Conservation (phyloP, 2,113 vertebrate species). For the Cynocephalus volans region DNA sequence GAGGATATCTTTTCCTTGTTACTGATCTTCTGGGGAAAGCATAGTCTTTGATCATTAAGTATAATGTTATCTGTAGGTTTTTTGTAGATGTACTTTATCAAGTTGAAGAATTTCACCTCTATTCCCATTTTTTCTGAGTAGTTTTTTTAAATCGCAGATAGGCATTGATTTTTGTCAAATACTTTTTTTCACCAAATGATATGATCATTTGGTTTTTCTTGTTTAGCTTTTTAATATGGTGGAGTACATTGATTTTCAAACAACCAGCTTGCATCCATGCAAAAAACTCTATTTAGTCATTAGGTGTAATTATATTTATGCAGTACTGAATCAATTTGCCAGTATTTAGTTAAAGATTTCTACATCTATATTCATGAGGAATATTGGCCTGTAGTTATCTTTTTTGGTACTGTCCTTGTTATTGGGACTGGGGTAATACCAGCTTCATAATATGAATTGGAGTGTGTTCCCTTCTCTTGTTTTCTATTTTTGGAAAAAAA, state of each 20-base stretch:
- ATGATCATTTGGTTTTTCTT: background rate
- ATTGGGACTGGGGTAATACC: background rate
- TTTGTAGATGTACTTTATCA: background rate
- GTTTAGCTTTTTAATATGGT: background rate
- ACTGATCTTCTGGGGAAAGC: background rate
- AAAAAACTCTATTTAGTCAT: background rate
- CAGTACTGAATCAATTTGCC: background rate
- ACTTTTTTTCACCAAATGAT: background rate
- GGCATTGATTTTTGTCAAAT: background rate
- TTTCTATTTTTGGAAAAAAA: background rate
- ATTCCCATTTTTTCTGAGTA: background rate
- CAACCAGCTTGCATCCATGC: background rate
- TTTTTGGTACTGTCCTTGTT: background rate
- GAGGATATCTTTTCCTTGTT: background rate
- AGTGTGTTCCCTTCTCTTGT: background rate
- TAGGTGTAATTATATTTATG: background rate
- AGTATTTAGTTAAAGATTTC: slow-evolving; percentile 9
- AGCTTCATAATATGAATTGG: background rate
- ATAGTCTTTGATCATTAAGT: background rate
- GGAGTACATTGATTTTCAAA: background rate
- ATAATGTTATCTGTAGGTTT: background rate
- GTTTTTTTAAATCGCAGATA: background rate
- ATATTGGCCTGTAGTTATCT: background rate
- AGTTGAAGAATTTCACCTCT: background rate
- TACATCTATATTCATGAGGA: background rate